phyloP scores from a whole-genome alignment of 2,113 vertebrate genomes.

The Gobius niger region DNA sequence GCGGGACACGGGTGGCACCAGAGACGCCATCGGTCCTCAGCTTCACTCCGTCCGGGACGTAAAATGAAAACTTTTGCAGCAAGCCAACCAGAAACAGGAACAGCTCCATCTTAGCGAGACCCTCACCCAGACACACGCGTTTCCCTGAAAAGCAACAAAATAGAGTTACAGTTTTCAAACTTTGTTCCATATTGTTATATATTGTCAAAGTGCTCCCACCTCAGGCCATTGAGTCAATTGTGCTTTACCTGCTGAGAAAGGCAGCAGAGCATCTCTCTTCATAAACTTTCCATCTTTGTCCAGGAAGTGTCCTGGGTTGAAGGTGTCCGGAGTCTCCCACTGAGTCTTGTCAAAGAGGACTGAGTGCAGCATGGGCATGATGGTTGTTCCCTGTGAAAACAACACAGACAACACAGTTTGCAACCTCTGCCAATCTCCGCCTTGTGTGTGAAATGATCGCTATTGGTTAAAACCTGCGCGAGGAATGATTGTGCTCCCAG shows the following conservation, averaged over 20 bases:
- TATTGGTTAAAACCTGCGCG: too few species aligned
- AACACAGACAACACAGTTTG: too few species aligned
- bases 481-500: too few species aligned
- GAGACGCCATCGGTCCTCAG: constrained; percentile 50
- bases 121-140: constrained; percentile 78
- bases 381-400: constrained; percentile 37
- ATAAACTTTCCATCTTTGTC: constrained; percentile 44
- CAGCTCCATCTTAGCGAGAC: constrained; percentile 79
- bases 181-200: too few species aligned
- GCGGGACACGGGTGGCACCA: constrained; percentile 45
- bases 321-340: constrained; percentile 41
- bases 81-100: constrained; percentile 81
- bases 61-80: constrained; percentile 80
- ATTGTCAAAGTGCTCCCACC: too few species aligned
- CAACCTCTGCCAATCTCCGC: too few species aligned
- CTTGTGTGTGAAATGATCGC: too few species aligned
- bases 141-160: constrained; percentile 68
- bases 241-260: constrained; percentile 52
- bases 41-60: constrained; percentile 33
- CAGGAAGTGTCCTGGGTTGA: constrained; percentile 54
- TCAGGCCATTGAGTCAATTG: too few species aligned
- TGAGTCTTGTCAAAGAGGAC: constrained; percentile 45
- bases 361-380: constrained; percentile 30
- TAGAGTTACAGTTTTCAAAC: too few species aligned
- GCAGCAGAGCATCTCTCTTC: constrained; percentile 48